Evolutionary conservation across 1,140 invertebrate genomes (phyloP).

Genomic region (Philopotamus ludificatus): DNA sequence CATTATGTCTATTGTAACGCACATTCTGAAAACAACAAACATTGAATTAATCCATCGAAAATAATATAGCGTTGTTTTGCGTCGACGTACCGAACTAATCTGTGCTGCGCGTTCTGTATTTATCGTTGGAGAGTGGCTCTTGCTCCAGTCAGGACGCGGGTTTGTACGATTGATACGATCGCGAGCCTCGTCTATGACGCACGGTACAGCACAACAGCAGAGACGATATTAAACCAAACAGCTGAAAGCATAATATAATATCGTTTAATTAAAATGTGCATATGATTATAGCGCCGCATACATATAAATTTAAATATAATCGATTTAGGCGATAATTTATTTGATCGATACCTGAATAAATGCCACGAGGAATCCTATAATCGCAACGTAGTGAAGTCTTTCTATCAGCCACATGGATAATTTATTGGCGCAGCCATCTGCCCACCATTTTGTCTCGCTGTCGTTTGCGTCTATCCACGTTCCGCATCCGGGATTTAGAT

Average conservation of each 20-base stretch:
- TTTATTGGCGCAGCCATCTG: slow-evolving; percentile 66
- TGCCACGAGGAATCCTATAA: slow-evolving; percentile 69
- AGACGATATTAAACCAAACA: slow-evolving; percentile 73
- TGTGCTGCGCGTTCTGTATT: slow-evolving; percentile 29
- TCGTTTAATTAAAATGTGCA: slow-evolving; percentile 4
- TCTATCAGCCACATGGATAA: slow-evolving; percentile 69
- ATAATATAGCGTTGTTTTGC: not conserved
- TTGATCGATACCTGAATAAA: slow-evolving; percentile 59
- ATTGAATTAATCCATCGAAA: not conserved
- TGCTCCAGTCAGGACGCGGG: slow-evolving; percentile 49
- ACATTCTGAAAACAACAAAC: not conserved
- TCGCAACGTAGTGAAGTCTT: slow-evolving; percentile 68
- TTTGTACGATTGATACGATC: slow-evolving; percentile 68
- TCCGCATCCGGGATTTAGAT: slow-evolving; percentile 53
- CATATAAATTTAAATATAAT: not conserved
- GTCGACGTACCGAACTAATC: slow-evolving; percentile 11
- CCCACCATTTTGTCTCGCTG: slow-evolving; percentile 35
- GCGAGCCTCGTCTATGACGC: slow-evolving; percentile 66
- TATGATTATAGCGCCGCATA: not conserved
- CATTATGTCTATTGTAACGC: not conserved
- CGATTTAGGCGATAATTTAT: not conserved
- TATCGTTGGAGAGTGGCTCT: slow-evolving; percentile 38
- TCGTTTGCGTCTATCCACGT: slow-evolving; percentile 61
- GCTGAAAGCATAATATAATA: slow-evolving; percentile 52
- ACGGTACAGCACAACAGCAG: slow-evolving; percentile 77